phyloP scores from a whole-genome alignment of 37 sponge, comb jelly and placozoan genomes.

The Agelas oroides region DNA sequence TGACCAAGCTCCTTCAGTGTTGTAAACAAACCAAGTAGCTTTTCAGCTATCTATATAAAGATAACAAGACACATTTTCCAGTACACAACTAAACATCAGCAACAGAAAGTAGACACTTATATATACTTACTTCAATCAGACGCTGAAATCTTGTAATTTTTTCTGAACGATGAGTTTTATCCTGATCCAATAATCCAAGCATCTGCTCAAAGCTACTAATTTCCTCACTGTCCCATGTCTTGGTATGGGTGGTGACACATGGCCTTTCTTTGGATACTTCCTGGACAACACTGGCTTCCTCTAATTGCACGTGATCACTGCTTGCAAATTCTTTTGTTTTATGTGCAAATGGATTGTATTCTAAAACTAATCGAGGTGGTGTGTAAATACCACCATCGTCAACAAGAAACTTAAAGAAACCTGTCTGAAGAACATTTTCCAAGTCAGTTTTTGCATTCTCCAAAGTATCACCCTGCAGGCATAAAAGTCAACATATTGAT shows the following conservation, averaged over 20 bases:
- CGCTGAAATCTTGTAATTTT: constrained; percentile 25
- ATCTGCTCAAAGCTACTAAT: constrained; percentile 80
- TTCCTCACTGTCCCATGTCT: constrained; percentile 52
- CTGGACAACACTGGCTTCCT: too few species aligned
- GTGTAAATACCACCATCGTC: neutral
- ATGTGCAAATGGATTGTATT: neutral
- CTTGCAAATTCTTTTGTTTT: too few species aligned
- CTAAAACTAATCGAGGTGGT: neutral
- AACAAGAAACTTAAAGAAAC: constrained; percentile 48
- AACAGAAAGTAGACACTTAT: too few species aligned
- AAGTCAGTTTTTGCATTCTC: constrained; percentile 72
- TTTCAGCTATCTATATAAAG: constrained; percentile 14
- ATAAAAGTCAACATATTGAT: too few species aligned
- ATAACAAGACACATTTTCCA: too few species aligned
- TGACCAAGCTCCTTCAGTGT: constrained; percentile 55
- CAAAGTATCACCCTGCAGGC: constrained; percentile 73
- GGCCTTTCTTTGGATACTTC: too few species aligned
- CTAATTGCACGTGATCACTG: too few species aligned
- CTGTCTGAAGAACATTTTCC: constrained; percentile 61
- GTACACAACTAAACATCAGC: too few species aligned
- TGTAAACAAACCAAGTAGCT: constrained; percentile 35
- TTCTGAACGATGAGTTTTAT: constrained; percentile 38
- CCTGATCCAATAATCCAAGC: constrained; percentile 73
- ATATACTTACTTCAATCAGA: constrained; percentile 17
- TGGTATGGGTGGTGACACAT: too few species aligned